These are phyloP conservation scores for Platycheirus albimanus DNA, from an alignment of 2,888 invertebrate genomes.

Conservation along the genomic window DNA sequence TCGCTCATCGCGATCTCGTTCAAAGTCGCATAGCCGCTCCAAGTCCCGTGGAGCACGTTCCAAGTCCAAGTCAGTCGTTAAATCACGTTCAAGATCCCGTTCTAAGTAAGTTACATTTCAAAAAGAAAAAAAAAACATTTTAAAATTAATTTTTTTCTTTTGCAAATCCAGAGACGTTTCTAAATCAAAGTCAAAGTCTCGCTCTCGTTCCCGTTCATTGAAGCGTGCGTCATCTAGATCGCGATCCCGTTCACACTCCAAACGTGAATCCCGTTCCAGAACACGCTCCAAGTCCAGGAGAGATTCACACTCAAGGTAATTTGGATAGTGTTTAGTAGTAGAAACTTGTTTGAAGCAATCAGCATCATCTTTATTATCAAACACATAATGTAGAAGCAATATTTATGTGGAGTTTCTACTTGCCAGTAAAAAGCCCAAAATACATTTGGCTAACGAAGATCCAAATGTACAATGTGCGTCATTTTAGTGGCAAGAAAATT, in stretches of 20 bases:
- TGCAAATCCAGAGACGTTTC: slow-evolving; percentile 86
- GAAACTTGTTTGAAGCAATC: slow-evolving; percentile 32
- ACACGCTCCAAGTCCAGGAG: slow-evolving; percentile 83
- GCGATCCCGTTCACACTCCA: slow-evolving; percentile 81
- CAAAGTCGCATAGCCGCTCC: slow-evolving; percentile 84
- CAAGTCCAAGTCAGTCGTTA: slow-evolving; percentile 88
- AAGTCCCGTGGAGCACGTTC: slow-evolving; percentile 83
- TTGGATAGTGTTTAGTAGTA: background rate
- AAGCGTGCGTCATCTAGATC: slow-evolving; percentile 82
- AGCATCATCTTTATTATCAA: slow-evolving; percentile 28
- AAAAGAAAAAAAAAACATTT: background rate
- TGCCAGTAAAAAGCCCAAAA: too few relatives aligned
- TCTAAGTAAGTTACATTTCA: slow-evolving; percentile 86
- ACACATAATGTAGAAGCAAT: too few relatives aligned
- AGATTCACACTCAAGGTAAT: slow-evolving; percentile 84
- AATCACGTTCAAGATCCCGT: slow-evolving; percentile 90
- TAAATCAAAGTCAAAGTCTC: slow-evolving; percentile 87
- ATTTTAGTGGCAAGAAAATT: too few relatives aligned
- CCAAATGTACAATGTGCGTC: too few relatives aligned
- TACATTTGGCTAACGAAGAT: too few relatives aligned
- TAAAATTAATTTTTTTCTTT: slow-evolving; percentile 77
- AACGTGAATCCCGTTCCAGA: slow-evolving; percentile 82
- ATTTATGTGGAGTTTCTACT: too few relatives aligned
- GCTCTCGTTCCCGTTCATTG: slow-evolving; percentile 84
- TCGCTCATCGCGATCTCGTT: slow-evolving; percentile 83